Percentiles rank a stretch among this genome's conserved stretches.
Evolutionary conservation across 2,797 vertebrate genomes (phyloP).

Genomic region (Halcyon smyrnensis): DNA sequence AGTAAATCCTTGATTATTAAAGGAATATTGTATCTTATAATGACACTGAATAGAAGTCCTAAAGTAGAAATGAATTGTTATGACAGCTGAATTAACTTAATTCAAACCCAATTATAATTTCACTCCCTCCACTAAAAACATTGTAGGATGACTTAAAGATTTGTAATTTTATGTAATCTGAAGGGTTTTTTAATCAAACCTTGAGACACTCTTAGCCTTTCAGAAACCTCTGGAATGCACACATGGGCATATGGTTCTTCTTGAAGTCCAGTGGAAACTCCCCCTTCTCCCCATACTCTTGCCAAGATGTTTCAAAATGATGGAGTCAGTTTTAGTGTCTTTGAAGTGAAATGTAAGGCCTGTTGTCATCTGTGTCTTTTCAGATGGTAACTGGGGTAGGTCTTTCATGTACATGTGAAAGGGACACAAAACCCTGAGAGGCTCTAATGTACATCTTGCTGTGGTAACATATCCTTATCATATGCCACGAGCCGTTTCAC

Average conservation of each 20-base stretch:
- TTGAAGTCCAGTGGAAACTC: background rate
- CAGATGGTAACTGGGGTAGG: background rate
- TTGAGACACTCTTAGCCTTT: background rate
- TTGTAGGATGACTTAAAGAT: background rate
- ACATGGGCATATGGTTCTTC: background rate
- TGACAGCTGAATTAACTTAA: background rate
- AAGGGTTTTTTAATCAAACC: background rate
- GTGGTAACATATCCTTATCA: background rate
- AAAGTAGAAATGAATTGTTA: background rate
- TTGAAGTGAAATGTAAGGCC: background rate
- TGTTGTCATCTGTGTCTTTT: background rate
- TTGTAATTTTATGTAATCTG: background rate
- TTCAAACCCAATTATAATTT: background rate
- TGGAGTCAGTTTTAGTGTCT: background rate
- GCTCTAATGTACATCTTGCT: background rate
- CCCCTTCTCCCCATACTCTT: background rate
- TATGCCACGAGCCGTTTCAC: background rate
- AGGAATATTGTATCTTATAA: background rate
- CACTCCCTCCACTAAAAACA: background rate
- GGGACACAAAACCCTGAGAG: background rate
- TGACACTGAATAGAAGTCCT: background rate
- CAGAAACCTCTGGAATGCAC: background rate
- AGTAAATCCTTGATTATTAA: background rate
- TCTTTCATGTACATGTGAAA: background rate
- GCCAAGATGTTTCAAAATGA: background rate